A percentile compares a stretch with the other conserved stretches of the same genome.
phyloP scores from a whole-genome alignment of 1,140 invertebrate species.

The Steinernema feltiae region DNA sequence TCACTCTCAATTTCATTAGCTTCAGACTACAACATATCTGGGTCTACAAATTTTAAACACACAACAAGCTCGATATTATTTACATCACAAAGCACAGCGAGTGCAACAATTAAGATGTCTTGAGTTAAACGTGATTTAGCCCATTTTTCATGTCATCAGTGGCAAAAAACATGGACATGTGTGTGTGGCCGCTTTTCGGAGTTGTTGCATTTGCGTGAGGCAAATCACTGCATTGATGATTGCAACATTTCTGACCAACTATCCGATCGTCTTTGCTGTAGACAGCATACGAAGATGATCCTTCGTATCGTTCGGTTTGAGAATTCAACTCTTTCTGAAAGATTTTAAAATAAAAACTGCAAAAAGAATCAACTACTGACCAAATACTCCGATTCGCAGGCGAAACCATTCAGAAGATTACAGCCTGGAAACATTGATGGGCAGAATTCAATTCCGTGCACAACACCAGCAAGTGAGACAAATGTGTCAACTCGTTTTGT shows the following conservation, averaged over 20 bases:
- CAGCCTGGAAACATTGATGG: background rate
- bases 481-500: constrained; percentile 15
- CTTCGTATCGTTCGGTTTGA: background rate
- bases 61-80: no score
- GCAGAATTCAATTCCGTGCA: background rate
- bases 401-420: background rate
- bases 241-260: background rate
- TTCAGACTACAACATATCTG: no score
- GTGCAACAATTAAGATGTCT: no score
- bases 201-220: background rate
- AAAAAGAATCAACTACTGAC: background rate
- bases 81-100: background rate
- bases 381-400: background rate
- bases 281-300: background rate
- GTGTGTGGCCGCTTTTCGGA: background rate
- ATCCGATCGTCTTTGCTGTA: background rate
- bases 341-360: background rate
- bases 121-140: no score
- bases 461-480: constrained; percentile 15
- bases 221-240: background rate
- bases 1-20: no score
- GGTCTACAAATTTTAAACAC: no score
- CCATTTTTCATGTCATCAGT: background rate
- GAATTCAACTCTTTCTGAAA: background rate
- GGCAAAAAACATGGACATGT: background rate